Evolutionary conservation across 2,888 invertebrate species (phyloP).

Genomic region (Ichneumoninae sp.): DNA sequence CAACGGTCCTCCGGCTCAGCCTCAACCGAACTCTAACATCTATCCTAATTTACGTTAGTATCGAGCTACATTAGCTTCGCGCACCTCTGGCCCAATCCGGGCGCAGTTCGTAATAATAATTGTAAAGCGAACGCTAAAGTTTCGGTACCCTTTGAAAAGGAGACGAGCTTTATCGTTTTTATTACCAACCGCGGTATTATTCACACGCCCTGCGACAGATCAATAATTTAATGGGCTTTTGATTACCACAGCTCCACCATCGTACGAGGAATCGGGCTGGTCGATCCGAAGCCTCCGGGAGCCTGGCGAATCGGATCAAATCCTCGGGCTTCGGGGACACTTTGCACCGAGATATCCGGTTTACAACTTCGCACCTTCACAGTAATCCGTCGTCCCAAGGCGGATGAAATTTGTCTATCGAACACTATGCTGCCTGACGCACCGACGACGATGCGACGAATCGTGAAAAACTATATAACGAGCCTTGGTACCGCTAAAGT

Average conservation of each 20-base stretch:
- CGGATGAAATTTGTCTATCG: background rate
- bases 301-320: constrained; percentile 87
- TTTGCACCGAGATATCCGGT: constrained; percentile 83
- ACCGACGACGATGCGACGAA: background rate
- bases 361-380: constrained; percentile 78
- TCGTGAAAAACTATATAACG: background rate
- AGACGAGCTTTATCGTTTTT: too few relatives aligned
- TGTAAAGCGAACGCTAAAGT: too few relatives aligned
- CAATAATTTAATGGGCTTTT: background rate
- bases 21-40: constrained; percentile 78
- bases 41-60: constrained; percentile 86
- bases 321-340: constrained; percentile 76
- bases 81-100: background rate
- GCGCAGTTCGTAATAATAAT: background rate
- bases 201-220: background rate
- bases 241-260: constrained; percentile 86
- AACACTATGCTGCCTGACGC: constrained; percentile 10
- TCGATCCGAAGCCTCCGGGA: constrained; percentile 87
- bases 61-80: background rate
- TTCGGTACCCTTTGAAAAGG: too few relatives aligned
- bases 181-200: too few relatives aligned
- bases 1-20: constrained; percentile 82
- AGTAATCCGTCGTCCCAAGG: constrained; percentile 52
- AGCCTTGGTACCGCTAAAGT: background rate
- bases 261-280: constrained; percentile 88